Base-by-base conservation (phyloP, 1,140 invertebrate genomes). In the Palaemon carinicauda region DNA sequence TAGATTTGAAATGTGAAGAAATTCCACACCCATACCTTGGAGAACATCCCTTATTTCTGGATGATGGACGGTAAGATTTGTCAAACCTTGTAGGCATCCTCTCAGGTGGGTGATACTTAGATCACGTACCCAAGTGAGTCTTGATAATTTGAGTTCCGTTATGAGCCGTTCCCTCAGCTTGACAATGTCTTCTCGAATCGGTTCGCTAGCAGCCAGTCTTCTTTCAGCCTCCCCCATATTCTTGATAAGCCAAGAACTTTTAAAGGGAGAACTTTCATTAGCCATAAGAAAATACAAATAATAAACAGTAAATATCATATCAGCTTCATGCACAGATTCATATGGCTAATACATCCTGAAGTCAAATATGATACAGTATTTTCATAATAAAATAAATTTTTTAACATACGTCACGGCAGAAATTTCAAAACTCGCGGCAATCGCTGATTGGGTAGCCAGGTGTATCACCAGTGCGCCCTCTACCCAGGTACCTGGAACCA, bases 61-160 rank as follows among this genome's bases (percentile, higher is more conserved):
- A 52, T 89, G 87, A 75, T 88, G 80, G 17, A 51, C 91, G 1
- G 94, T 92, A 21, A 97, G 91, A 4, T 94, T 93, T 79, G 73
- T 71, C 1, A 91, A 89, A 17, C 87, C 86, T 24, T 80, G 87
- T 10, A 88, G 51, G 56, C 89, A 89, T 0, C 96, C 96, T 88
- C 96, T 93, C 90, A 96, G 96, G 90, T 97, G 96, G 87, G 95
- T 94, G 29, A 95, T 94, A 90, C 97, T 96, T 96, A 96, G 98
- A 17, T 96, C 96, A 91, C 95, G 96, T 87, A 97, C 96, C 93
- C 95, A 96, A 41, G 93, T 91, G 0, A 96, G 92, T 85, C 94
- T 92, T 51, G 92, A 93, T 1, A 96, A 88, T 56, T 93, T 92
- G 54, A 95, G 91, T 31, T 92, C 90, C 7, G 92, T 75, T 14